These are phyloP conservation scores for Zygothrica quintamaculata DNA, from an alignment of 2,888 invertebrate genomes.

Conservation along the genomic window DNA sequence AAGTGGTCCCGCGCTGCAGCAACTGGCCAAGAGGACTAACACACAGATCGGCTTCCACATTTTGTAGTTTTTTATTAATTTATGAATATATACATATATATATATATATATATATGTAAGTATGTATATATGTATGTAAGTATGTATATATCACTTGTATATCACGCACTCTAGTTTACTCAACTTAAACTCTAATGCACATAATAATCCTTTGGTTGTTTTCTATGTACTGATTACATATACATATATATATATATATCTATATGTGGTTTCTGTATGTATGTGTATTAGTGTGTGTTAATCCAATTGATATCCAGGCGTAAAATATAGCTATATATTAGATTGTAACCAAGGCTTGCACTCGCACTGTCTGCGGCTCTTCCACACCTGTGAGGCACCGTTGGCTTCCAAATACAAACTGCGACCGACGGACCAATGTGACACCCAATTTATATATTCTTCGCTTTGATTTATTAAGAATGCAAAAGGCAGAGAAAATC, in stretches of 20 bases:
- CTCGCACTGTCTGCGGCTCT: slow-evolving; percentile 72
- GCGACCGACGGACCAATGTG: slow-evolving; percentile 82
- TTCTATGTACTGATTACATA: no score
- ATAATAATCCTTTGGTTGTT: slow-evolving; percentile 66
- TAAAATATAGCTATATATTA: slow-evolving; percentile 25
- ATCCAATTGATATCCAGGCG: slow-evolving; percentile 48
- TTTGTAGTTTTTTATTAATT: slow-evolving; percentile 40
- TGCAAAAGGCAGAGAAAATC: slow-evolving; percentile 83
- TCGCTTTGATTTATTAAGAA: slow-evolving; percentile 85
- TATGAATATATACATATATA: slow-evolving; percentile 23
- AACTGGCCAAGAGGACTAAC: slow-evolving; percentile 72
- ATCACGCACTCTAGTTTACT: slow-evolving; percentile 19
- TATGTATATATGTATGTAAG: not conserved
- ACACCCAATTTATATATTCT: slow-evolving; percentile 85
- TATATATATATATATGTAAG: slow-evolving; percentile 17
- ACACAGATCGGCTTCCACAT: slow-evolving; percentile 81
- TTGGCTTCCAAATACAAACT: slow-evolving; percentile 85
- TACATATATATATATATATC: no score
- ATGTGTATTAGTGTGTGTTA: slow-evolving; percentile 25
- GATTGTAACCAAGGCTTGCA: slow-evolving; percentile 82
- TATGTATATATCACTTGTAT: slow-evolving; percentile 37
- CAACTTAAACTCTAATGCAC: slow-evolving; percentile 46
- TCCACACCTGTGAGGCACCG: slow-evolving; percentile 83
- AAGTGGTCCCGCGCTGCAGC: slow-evolving; percentile 81
- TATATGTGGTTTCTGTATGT: slow-evolving; percentile 10